A percentile compares a stretch with the other conserved stretches of the same genome.
These are phyloP conservation scores for Austrolebias charrua DNA, from an alignment of 2,797 vertebrate species.

Conservation along the genomic window DNA sequence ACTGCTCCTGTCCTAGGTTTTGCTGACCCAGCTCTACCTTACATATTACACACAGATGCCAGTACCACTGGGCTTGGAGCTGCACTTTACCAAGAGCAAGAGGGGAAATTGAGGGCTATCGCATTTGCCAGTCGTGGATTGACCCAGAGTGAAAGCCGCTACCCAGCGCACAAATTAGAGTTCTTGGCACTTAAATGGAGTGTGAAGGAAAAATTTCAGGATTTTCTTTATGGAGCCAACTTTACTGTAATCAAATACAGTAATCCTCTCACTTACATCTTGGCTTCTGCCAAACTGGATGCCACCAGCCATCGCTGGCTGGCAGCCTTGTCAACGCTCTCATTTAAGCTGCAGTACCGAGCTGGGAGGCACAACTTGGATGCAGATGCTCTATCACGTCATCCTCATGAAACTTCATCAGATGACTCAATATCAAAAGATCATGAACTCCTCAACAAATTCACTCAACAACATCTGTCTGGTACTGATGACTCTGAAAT, in stretches of 20 bases:
- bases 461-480: too few species aligned
- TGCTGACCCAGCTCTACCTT: not conserved
- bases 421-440: too few species aligned
- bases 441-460: too few species aligned
- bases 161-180: conserved; percentile 1
- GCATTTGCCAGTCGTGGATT: not conserved
- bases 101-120: not conserved
- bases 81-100: not conserved
- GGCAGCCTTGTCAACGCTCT: too few species aligned
- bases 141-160: not conserved
- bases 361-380: too few species aligned
- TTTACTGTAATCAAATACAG: not conserved
- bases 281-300: not conserved
- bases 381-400: too few species aligned
- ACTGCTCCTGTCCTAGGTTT: not conserved
- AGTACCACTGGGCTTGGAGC: not conserved
- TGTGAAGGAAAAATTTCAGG: not conserved
- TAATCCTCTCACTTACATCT: not conserved
- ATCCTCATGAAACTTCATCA: too few species aligned
- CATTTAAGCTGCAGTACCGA: too few species aligned
- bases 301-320: too few species aligned
- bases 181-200: not conserved
- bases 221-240: not conserved
- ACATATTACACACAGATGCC: too few species aligned
- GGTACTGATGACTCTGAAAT: too few species aligned